phyloP scores from a whole-genome alignment of 2,797 vertebrate species.

The Poecile montanus region DNA sequence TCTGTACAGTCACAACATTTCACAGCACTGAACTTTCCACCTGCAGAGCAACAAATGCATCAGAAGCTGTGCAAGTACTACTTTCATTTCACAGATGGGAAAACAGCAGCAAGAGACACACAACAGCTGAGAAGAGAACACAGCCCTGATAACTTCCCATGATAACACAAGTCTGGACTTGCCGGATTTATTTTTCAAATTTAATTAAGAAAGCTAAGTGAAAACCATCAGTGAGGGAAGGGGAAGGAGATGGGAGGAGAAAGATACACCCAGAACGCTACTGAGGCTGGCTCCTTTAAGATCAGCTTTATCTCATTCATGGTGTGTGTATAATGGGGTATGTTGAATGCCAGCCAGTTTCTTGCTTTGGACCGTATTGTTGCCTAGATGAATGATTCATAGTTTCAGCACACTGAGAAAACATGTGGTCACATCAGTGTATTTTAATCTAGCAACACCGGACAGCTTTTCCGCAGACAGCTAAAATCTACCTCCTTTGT shows the following conservation, averaged over 20 bases:
- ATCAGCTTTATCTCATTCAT: not conserved
- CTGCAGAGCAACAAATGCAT: not conserved
- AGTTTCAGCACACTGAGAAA: not conserved
- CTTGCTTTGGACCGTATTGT: not conserved
- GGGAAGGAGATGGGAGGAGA: not conserved
- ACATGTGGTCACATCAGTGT: not conserved
- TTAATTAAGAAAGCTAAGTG: not conserved
- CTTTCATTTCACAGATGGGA: not conserved
- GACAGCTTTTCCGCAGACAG: not conserved
- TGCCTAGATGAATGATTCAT: not conserved
- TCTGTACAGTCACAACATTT: not conserved
- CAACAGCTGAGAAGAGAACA: not conserved
- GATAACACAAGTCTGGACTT: not conserved
- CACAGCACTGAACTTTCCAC: conserved; percentile 1
- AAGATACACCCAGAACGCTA: not conserved
- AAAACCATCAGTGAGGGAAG: not conserved
- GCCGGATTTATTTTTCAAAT: not conserved
- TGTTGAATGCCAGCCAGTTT: not conserved
- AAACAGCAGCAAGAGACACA: not conserved
- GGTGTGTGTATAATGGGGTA: not conserved
- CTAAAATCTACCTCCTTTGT: not conserved
- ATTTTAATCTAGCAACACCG: not conserved
- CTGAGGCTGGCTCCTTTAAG: not conserved
- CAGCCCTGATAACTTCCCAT: not conserved
- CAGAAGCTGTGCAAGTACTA: not conserved